Conservation (phyloP, 2,888 invertebrate species). For the Eupithecia subfuscata region DNA sequence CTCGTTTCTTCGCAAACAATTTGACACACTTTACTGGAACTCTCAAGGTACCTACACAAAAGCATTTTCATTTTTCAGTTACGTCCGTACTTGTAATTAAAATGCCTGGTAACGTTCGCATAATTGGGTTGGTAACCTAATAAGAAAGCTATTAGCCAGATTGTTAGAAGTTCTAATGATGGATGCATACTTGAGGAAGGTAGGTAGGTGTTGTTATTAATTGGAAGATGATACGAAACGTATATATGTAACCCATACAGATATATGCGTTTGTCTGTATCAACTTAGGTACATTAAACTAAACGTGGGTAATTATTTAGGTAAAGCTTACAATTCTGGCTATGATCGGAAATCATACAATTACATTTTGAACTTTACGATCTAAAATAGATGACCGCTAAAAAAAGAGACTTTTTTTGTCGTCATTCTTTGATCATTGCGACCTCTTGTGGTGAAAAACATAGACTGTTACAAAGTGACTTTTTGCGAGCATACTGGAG, state of each 20-base stretch:
- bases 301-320: too few species aligned
- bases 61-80: constrained; percentile 22
- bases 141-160: constrained; percentile 4
- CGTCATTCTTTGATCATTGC: background rate
- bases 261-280: background rate
- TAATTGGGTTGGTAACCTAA: constrained; percentile 44
- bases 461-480: background rate
- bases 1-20: constrained; percentile 23
- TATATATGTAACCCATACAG: background rate
- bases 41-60: constrained; percentile 23
- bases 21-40: constrained; percentile 19
- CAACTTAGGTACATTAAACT: background rate
- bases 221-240: background rate
- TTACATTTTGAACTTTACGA: too few species aligned
- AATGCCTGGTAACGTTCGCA: constrained; percentile 27
- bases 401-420: background rate
- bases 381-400: background rate
- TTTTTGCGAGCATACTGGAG: constrained; percentile 6
- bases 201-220: background rate
- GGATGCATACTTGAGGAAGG: background rate
- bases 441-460: background rate
- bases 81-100: constrained; percentile 24
- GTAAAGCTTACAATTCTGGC: background rate
- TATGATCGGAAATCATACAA: background rate
- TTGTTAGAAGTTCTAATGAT: background rate